Evolutionary conservation across 2,113 vertebrate genomes (phyloP), one percentile per base, ranked within the genome.

Genomic region (Dolichotis patagonum): DNA sequence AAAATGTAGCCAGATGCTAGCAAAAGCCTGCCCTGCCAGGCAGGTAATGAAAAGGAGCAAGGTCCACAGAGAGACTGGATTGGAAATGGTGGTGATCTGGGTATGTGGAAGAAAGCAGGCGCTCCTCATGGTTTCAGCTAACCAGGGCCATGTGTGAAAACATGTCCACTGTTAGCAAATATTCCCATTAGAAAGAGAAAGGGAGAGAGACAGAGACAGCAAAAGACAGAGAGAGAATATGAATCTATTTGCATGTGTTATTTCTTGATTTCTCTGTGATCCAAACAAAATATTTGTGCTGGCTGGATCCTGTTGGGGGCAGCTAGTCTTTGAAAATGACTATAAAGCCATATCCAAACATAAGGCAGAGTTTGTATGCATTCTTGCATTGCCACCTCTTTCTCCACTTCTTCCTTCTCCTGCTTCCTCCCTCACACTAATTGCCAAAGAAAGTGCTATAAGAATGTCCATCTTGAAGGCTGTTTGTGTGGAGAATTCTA

Each of bases 221-320:
- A 35, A 43, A 24, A 13, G 49, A 69, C 60, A 85, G 71, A 56
- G 46, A 22, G 30, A 30, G 28, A 87, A n/a, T 20, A 88, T 56
- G 54, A 95, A 92, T 85, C 67, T 82, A 90, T 88, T 97, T 93
- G 58, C 88, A 93, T 92, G 58, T 30, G 65, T 46, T 95, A 88
- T 85, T 90, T 96, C 87, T 95, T 60, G 60, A 89, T 78, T 92
- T 93, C 85, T 78, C 56, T 73, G 16, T 71, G 71, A n/a, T 87
- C 92, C 83, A 96, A 96, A 96, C 92, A 88, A 95, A 97, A 97
- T 81, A 92, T n/a, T 73, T 94, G 52, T 91, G 73, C 58, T 88
- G 63, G 77, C 84, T 84, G 93, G 84, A 73, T 71, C 38, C 46
- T 49, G 63, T 43, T 12, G 71, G 16, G 4, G 26, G 41, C 24